These are phyloP conservation scores for Parazoanthus atlanticus DNA, from an alignment of 92 coral and sea anemone genomes.

Conservation along the genomic window DNA sequence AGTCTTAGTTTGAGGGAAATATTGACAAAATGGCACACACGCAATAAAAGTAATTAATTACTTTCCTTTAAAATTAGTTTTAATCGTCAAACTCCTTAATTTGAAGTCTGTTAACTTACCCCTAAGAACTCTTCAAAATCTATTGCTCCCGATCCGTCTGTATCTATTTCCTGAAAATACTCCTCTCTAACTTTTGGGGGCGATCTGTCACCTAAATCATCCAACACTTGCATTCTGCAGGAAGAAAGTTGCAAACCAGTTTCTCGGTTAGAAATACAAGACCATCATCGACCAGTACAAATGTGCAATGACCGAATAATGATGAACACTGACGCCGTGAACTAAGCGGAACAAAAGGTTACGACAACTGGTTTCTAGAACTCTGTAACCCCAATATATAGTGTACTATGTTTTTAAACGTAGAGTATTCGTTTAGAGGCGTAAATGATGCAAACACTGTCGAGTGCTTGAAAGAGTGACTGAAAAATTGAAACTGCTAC, in stretches of 20 bases:
- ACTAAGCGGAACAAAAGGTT: not conserved
- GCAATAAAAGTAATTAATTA: too few relatives aligned
- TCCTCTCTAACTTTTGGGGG: slow-evolving; percentile 56
- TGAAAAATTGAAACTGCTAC: too few relatives aligned
- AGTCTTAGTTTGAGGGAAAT: too few relatives aligned
- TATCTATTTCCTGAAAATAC: slow-evolving; percentile 77
- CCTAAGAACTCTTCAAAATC: slow-evolving; percentile 88
- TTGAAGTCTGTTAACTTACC: slow-evolving; percentile 53
- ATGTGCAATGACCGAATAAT: not conserved
- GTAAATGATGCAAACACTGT: not conserved
- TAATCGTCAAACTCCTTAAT: not conserved
- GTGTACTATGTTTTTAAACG: not conserved
- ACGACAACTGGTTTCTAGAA: not conserved
- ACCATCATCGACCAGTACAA: not conserved
- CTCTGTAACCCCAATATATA: not conserved
- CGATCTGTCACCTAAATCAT: slow-evolving; percentile 83
- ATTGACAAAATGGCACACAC: too few relatives aligned
- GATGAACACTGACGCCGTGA: not conserved
- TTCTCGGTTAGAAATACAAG: not conserved
- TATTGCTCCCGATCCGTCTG: slow-evolving; percentile 85
- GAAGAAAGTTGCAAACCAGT: not conserved
- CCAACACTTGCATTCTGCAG: slow-evolving; percentile 83
- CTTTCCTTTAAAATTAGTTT: not conserved
- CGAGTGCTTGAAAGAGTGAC: too few relatives aligned
- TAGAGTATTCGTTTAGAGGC: not conserved